Evolutionary conservation across 1,140 invertebrate species (phyloP).

Genomic region (Rhyacophila brunnea): DNA sequence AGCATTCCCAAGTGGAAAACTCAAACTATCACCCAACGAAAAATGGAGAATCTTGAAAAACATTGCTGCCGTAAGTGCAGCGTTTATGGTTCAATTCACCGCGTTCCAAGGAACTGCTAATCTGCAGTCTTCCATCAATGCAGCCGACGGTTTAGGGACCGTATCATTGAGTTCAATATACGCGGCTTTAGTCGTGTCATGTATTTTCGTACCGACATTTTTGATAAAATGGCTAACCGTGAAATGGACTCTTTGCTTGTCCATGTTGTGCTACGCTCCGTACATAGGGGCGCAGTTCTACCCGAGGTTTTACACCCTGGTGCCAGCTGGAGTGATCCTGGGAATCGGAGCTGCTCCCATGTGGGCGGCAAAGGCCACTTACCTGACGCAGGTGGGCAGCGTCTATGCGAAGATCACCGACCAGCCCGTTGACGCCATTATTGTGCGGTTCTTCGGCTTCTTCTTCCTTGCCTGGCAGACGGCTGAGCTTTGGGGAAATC

Average conservation of each 20-base stretch:
- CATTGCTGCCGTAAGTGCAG: slow-evolving; percentile 78
- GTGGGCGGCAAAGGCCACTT: slow-evolving; percentile 96
- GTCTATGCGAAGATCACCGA: slow-evolving; percentile 86
- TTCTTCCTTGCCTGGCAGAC: slow-evolving; percentile 98
- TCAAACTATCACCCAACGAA: slow-evolving; percentile 72
- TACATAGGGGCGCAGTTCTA: slow-evolving; percentile 94
- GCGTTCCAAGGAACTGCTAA: slow-evolving; percentile 89
- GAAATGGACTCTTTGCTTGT: slow-evolving; percentile 91
- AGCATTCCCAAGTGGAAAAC: slow-evolving; percentile 67
- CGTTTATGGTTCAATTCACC: slow-evolving; percentile 92
- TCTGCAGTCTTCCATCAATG: slow-evolving; percentile 84
- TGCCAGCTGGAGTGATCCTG: slow-evolving; percentile 86
- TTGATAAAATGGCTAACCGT: slow-evolving; percentile 87
- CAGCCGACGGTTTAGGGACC: slow-evolving; percentile 78
- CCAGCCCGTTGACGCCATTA: slow-evolving; percentile 83
- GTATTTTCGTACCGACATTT: slow-evolving; percentile 89
- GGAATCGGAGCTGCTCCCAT: slow-evolving; percentile 92
- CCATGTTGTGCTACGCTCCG: slow-evolving; percentile 88
- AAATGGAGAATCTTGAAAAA: slow-evolving; percentile 89
- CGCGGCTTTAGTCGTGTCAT: slow-evolving; percentile 84
- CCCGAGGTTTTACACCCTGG: slow-evolving; percentile 83
- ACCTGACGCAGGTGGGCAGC: slow-evolving; percentile 88
- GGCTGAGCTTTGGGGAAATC: slow-evolving; percentile 92
- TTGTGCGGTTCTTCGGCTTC: slow-evolving; percentile 95
- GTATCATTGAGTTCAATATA: slow-evolving; percentile 85